phyloP scores from a whole-genome alignment of 2,113 vertebrate genomes.

The Callorhinus ursinus region DNA sequence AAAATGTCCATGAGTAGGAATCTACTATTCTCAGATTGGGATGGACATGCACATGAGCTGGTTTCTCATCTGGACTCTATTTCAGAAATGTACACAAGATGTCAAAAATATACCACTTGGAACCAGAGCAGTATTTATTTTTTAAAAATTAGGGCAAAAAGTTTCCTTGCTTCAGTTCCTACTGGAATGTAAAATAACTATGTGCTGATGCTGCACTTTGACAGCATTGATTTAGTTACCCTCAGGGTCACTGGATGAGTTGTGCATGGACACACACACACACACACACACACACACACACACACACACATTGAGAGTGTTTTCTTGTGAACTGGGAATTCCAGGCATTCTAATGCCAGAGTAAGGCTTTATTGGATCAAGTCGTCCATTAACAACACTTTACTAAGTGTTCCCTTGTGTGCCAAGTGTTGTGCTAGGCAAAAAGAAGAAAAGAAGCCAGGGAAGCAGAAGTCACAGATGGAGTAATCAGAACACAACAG shows the following conservation, averaged over 20 bases:
- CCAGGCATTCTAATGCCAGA: constrained; percentile 28
- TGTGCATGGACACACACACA: not conserved
- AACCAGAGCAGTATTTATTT: constrained; percentile 70
- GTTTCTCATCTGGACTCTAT: constrained; percentile 77
- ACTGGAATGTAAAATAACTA: constrained; percentile 62
- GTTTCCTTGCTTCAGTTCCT: constrained; percentile 62
- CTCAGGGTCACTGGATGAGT: constrained; percentile 51
- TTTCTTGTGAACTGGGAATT: constrained; percentile 46
- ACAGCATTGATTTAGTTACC: constrained; percentile 67
- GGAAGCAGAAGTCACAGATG: constrained; percentile 31
- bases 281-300: not conserved
- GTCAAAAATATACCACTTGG: constrained; percentile 60
- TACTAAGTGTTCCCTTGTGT: constrained; percentile 47
- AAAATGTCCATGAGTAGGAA: constrained; percentile 61
- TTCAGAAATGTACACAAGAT: constrained; percentile 76
- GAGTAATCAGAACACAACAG: constrained; percentile 13
- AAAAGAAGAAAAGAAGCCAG: constrained; percentile 37
- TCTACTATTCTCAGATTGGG: constrained; percentile 23
- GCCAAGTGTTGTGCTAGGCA: constrained; percentile 19
- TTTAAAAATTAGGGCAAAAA: constrained; percentile 45
- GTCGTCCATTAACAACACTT: constrained; percentile 36
- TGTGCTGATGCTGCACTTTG: constrained; percentile 68
- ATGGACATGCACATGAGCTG: constrained; percentile 42
- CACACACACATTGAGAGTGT: not conserved
- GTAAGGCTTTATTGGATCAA: constrained; percentile 48